phyloP scores from a whole-genome alignment of 2,888 invertebrate species.

The Frankliniella intonsa region DNA sequence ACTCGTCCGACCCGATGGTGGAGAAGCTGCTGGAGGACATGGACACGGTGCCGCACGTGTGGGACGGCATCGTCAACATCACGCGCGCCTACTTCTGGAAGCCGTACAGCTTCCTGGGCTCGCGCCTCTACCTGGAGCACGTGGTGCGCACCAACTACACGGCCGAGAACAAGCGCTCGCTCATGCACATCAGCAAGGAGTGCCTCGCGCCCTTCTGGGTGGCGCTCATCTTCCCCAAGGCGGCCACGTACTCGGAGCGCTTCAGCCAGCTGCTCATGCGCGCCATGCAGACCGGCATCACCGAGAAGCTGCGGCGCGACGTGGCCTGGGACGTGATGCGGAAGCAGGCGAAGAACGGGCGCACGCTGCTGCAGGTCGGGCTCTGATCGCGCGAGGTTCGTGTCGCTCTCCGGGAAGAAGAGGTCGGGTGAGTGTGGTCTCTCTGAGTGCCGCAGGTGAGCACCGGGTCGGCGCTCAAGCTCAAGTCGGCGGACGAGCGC shows the following conservation, averaged over 20 bases:
- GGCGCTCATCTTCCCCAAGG: conserved; percentile 58
- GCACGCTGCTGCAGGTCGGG: conserved; percentile 50
- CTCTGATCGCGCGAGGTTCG: background rate
- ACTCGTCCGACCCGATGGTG: conserved; percentile 61
- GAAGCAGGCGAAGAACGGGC: conserved; percentile 55
- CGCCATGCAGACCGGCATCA: conserved; percentile 63
- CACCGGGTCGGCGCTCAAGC: conserved; percentile 46
- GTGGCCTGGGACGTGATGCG: conserved; percentile 58
- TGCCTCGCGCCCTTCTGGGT: conserved; percentile 71
- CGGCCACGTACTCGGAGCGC: conserved; percentile 59
- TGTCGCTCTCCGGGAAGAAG: no score
- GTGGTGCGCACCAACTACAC: conserved; percentile 68
- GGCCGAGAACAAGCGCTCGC: conserved; percentile 41
- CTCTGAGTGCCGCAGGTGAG: conserved; percentile 46
- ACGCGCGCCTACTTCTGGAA: conserved; percentile 62
- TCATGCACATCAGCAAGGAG: conserved; percentile 65
- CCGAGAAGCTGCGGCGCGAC: conserved; percentile 62
- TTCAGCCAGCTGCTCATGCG: conserved; percentile 58
- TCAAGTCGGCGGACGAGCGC: conserved; percentile 54
- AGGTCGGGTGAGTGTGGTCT: no score
- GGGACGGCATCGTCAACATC: conserved; percentile 66
- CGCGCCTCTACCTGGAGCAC: conserved; percentile 65
- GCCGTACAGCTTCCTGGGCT: conserved; percentile 73
- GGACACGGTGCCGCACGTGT: conserved; percentile 62
- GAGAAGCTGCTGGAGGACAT: conserved; percentile 60